These are phyloP conservation scores for Aleiodes leptofemur DNA, from an alignment of 2,888 invertebrate species.

Conservation along the genomic window DNA sequence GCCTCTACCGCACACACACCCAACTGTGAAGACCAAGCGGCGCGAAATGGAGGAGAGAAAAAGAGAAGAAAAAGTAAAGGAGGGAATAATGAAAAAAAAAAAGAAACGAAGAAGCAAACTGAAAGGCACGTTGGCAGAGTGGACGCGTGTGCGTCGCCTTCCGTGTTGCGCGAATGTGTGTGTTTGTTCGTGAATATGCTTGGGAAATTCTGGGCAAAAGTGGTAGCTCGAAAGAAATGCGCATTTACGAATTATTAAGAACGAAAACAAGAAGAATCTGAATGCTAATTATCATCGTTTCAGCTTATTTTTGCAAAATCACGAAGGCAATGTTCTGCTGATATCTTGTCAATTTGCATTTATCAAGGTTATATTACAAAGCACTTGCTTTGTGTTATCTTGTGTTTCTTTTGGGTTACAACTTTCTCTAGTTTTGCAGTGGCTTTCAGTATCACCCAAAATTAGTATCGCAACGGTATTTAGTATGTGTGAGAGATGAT, in stretches of 20 bases:
- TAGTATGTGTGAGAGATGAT: slow-evolving; percentile 42
- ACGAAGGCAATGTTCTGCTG: too few species aligned
- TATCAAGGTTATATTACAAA: too few species aligned
- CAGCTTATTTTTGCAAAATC: too few species aligned
- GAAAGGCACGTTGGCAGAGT: slow-evolving; percentile 15
- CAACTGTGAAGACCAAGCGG: slow-evolving; percentile 47
- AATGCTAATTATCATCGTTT: too few species aligned
- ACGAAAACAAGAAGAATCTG: too few species aligned
- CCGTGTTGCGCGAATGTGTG: slow-evolving; percentile 11
- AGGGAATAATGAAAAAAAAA: not conserved
- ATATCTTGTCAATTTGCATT: too few species aligned
- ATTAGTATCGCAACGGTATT: not conserved
- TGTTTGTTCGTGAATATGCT: not conserved
- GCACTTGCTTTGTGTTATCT: too few species aligned
- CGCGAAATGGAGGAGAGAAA: slow-evolving; percentile 46
- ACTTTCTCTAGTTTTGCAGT: too few species aligned
- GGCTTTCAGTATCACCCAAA: too few species aligned
- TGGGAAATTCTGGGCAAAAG: not conserved
- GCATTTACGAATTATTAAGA: not conserved
- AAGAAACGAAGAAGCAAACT: not conserved
- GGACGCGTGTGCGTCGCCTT: slow-evolving; percentile 7
- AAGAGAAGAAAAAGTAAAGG: not conserved
- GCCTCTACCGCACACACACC: not conserved
- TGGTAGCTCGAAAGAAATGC: not conserved
- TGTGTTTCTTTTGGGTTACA: too few species aligned